These are phyloP conservation scores for Cebus imitator DNA, from an alignment of 2,113 vertebrate genomes.

Conservation along the genomic window DNA sequence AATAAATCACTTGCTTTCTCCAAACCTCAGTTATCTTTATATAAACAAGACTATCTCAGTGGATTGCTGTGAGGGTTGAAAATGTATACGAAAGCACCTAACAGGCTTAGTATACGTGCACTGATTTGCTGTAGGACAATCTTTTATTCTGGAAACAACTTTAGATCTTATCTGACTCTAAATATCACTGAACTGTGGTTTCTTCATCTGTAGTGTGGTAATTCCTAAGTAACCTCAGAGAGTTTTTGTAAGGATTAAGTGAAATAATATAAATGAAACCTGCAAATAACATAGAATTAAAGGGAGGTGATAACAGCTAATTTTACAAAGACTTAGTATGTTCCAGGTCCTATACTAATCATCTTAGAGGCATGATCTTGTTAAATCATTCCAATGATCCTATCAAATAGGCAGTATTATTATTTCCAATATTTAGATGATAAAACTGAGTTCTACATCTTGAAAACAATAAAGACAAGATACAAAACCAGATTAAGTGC, in stretches of 20 bases:
- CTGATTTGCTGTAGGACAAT: background rate
- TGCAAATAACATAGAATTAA: background rate
- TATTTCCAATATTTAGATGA: background rate
- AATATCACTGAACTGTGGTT: background rate
- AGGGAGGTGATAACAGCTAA: background rate
- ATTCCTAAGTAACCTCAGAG: background rate
- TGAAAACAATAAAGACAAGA: background rate
- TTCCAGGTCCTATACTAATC: background rate
- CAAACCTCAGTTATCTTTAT: background rate
- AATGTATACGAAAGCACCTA: background rate
- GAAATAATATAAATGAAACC: background rate
- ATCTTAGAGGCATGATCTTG: conserved; percentile 35
- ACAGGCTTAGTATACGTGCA: background rate
- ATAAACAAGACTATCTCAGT: background rate
- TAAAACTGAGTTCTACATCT: background rate
- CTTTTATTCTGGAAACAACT: background rate
- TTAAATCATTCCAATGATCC: background rate
- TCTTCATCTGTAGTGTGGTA: background rate
- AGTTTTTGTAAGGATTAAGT: background rate
- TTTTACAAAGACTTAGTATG: background rate
- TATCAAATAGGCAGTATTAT: background rate
- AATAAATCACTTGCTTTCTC: background rate
- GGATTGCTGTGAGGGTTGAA: background rate
- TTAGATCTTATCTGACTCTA: background rate
- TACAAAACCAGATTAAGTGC: background rate